Conservation (phyloP, 2,797 vertebrate genomes). For the Coranthus polyacanthus region DNA sequence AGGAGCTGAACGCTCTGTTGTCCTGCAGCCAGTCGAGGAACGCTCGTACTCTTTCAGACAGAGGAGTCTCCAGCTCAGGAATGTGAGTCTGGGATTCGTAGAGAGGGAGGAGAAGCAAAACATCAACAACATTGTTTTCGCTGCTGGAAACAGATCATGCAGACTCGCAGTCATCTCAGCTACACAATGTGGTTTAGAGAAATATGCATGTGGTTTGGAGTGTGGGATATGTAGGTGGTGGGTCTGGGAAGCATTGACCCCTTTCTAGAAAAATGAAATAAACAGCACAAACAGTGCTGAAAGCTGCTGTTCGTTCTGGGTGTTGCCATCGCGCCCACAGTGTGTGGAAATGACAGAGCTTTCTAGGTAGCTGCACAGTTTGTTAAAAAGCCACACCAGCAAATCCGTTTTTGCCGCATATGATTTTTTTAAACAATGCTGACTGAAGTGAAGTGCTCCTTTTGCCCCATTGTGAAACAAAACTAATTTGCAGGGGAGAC, state of each 20-base stretch:
- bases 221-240: slow-evolving; percentile 15
- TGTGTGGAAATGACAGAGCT: slow-evolving; percentile 33
- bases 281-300: slow-evolving; percentile 53
- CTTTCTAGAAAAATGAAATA: slow-evolving; percentile 46
- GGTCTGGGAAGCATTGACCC: slow-evolving; percentile 16
- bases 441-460: slow-evolving; percentile 2
- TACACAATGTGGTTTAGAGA: slow-evolving; percentile 16
- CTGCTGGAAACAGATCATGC: slow-evolving; percentile 3
- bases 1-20: slow-evolving; percentile 87
- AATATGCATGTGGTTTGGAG: slow-evolving; percentile 41
- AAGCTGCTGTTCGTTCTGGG: slow-evolving; percentile 28
- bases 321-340: slow-evolving; percentile 24
- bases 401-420: slow-evolving; percentile 42
- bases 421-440: neutral
- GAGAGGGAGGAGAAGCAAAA: slow-evolving; percentile 34
- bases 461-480: neutral
- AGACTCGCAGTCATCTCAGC: slow-evolving; percentile 3
- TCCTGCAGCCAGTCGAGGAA: slow-evolving; percentile 96
- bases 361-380: slow-evolving; percentile 32
- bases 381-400: slow-evolving; percentile 44
- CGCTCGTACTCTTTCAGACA: slow-evolving; percentile 90
- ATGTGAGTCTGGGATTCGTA: slow-evolving; percentile 86
- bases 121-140: slow-evolving; percentile 43
- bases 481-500: slow-evolving; percentile 21
- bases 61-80: slow-evolving; percentile 90